A percentile compares a stretch with the other conserved stretches of the same genome.
These are phyloP conservation scores for Ceratoteleas bidentatus DNA, from an alignment of 1,140 invertebrate genomes.

Conservation along the genomic window DNA sequence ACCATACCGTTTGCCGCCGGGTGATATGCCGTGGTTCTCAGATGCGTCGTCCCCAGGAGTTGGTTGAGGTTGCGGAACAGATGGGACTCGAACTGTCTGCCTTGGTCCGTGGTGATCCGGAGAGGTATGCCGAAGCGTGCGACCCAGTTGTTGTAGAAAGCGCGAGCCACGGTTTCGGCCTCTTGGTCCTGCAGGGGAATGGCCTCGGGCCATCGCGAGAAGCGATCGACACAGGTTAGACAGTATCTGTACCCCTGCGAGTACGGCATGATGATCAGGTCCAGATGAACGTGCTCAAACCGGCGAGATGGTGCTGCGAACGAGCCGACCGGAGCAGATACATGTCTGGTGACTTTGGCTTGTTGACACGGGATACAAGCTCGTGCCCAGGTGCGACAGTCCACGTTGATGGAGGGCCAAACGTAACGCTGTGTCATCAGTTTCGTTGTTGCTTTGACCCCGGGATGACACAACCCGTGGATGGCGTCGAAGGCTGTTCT, in stretches of 20 bases:
- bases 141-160: conserved; percentile 51
- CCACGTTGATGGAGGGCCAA: too few species aligned
- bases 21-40: too few species aligned
- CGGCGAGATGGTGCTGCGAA: conserved; percentile 15
- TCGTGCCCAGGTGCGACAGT: too few species aligned
- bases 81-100: too few species aligned
- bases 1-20: too few species aligned
- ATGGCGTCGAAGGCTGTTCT: too few species aligned
- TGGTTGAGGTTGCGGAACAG: too few species aligned
- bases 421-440: too few species aligned
- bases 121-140: background rate
- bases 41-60: too few species aligned
- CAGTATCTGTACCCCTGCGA: conserved; percentile 72
- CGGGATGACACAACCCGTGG: too few species aligned
- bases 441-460: too few species aligned
- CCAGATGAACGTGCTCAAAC: conserved; percentile 75
- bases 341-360: background rate
- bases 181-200: conserved; percentile 76
- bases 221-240: conserved; percentile 78
- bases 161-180: conserved; percentile 70
- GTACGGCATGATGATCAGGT: conserved; percentile 73
- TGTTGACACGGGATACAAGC: background rate
- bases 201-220: conserved; percentile 79
- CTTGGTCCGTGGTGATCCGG: too few species aligned
- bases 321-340: background rate